phyloP scores from a whole-genome alignment of 2,113 vertebrate species.

The Pholis gunnellus region DNA sequence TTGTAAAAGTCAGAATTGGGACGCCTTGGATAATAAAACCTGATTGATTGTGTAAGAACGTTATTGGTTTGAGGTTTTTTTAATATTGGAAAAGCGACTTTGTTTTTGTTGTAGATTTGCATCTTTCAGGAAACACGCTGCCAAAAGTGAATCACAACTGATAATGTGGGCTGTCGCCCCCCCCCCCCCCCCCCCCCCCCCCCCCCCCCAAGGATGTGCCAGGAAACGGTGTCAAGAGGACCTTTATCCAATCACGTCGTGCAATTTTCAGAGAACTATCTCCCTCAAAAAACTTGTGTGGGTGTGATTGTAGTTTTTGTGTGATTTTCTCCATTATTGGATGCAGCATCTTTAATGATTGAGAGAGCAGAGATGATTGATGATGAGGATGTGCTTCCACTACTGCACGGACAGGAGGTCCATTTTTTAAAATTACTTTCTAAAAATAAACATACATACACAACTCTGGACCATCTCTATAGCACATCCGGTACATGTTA shows the following conservation, averaged over 20 bases:
- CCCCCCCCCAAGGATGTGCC: neutral
- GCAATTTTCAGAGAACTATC: constrained; percentile 3
- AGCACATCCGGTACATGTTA: no score
- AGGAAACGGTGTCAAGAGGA: neutral
- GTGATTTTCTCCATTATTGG: neutral
- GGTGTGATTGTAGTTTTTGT: neutral
- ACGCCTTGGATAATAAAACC: constrained; percentile 28
- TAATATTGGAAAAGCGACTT: neutral
- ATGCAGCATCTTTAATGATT: neutral
- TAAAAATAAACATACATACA: neutral
- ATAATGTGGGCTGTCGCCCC: neutral
- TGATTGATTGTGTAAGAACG: neutral
- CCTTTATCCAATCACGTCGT: neutral
- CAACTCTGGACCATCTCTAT: neutral
- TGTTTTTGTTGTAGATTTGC: neutral
- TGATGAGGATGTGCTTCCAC: neutral
- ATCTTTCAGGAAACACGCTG: neutral
- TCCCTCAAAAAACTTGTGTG: neutral
- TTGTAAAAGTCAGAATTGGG: neutral
- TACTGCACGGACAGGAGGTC: neutral
- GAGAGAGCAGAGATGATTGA: neutral
- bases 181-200: neutral
- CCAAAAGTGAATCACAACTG: neutral
- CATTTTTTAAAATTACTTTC: constrained; percentile 1
- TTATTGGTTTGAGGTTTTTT: neutral